phyloP scores from a whole-genome alignment of 2,888 invertebrate genomes.

The Dicycla oo region DNA sequence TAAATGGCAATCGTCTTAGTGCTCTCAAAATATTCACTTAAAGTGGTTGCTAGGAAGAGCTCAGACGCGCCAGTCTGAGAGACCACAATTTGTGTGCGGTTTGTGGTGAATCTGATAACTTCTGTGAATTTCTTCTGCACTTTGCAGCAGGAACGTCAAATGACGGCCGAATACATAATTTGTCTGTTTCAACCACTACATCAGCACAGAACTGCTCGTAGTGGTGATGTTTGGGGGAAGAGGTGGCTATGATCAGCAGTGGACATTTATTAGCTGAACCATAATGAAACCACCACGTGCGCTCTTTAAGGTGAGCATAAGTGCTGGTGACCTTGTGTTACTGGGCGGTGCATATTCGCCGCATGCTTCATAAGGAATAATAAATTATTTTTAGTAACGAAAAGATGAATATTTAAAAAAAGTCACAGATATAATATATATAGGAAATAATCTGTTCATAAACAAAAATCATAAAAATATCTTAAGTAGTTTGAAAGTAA shows the following conservation, averaged over 20 bases:
- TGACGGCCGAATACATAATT: background rate
- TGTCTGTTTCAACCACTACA: background rate
- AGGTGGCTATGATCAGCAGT: background rate
- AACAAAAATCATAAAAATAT: too few species aligned
- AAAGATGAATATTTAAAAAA: too few species aligned
- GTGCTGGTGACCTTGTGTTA: too few species aligned
- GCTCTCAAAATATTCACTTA: conserved; percentile 56
- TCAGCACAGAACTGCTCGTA: background rate
- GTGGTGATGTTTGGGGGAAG: background rate
- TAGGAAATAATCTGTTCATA: too few species aligned
- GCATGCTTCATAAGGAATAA: too few species aligned
- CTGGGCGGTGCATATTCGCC: too few species aligned
- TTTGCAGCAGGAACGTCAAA: background rate
- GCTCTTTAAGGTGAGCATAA: too few species aligned
- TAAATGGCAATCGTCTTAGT: conserved; percentile 50
- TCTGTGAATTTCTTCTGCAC: background rate
- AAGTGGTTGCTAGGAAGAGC: conserved; percentile 27
- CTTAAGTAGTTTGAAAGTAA: too few species aligned
- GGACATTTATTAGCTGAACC: background rate
- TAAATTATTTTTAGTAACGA: too few species aligned
- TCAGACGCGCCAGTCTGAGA: conserved; percentile 28
- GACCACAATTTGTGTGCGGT: conserved; percentile 26
- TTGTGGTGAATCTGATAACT: conserved; percentile 8
- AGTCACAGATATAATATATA: too few species aligned
- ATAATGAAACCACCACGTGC: too few species aligned